Evolutionary conservation across 2,797 vertebrate species (phyloP).

Genomic region (Premnoplex brunnescens): DNA sequence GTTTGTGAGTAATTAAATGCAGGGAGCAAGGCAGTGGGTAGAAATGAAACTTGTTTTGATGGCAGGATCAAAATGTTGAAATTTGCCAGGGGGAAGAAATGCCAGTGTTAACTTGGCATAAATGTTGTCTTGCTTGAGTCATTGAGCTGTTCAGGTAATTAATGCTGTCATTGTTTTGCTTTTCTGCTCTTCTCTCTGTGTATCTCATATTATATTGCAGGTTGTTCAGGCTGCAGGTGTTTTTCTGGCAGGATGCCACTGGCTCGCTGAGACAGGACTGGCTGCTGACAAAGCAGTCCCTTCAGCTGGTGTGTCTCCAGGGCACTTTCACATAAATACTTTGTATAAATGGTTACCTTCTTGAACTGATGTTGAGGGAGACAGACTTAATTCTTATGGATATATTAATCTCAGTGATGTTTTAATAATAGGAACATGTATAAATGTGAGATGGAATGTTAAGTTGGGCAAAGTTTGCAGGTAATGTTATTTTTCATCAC

Average conservation of each 20-base stretch:
- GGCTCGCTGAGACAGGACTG: neutral
- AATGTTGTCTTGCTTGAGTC: neutral
- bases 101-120: neutral
- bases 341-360: neutral
- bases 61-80: neutral
- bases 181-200: neutral
- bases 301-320: neutral
- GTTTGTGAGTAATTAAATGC: neutral
- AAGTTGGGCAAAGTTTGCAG: neutral
- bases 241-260: conserved; percentile 41
- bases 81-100: neutral
- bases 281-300: conserved; percentile 9
- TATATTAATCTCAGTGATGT: neutral
- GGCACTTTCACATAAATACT: neutral
- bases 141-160: neutral
- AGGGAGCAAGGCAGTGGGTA: neutral
- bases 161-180: neutral
- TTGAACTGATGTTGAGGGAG: neutral
- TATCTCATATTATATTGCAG: neutral
- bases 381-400: neutral
- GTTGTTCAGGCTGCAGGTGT: conserved; percentile 35
- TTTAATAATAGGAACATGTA: neutral
- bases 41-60: neutral
- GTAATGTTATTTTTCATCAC: neutral
- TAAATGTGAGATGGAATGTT: neutral